These are phyloP conservation scores for Deilephila elpenor DNA, from an alignment of 2,888 invertebrate genomes.

Conservation along the genomic window DNA sequence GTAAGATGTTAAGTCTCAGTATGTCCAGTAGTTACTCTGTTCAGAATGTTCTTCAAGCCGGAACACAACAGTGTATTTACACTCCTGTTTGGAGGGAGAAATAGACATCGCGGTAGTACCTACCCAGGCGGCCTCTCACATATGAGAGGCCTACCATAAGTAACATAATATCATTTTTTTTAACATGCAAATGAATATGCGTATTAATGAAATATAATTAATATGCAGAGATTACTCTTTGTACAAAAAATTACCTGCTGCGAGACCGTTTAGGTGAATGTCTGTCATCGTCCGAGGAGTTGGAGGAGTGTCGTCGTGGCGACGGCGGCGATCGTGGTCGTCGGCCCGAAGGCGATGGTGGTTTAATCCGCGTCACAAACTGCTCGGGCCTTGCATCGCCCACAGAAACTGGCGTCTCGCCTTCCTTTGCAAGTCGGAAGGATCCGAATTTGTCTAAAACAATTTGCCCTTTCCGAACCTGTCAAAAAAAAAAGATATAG, in stretches of 20 bases:
- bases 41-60: too few species aligned
- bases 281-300: constrained; percentile 70
- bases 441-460: constrained; percentile 90
- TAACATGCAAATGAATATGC: too few species aligned
- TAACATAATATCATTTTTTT: too few species aligned
- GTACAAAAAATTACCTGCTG: constrained; percentile 61
- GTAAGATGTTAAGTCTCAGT: too few species aligned
- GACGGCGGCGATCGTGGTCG: constrained; percentile 77
- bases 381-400: constrained; percentile 81
- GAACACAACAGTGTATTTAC: too few species aligned
- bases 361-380: constrained; percentile 81
- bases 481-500: constrained; percentile 32
- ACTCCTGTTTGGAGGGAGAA: too few species aligned
- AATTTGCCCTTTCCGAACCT: constrained; percentile 84
- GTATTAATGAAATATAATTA: too few species aligned
- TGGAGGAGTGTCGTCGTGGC: constrained; percentile 77
- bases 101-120: too few species aligned
- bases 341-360: constrained; percentile 68
- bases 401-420: constrained; percentile 77
- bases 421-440: constrained; percentile 86
- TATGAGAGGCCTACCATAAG: too few species aligned
- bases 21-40: too few species aligned
- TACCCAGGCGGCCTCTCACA: too few species aligned
- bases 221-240: neutral
- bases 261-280: constrained; percentile 69